Evolutionary conservation across 2,888 invertebrate species (phyloP).

Genomic region (Orthosia gracilis): DNA sequence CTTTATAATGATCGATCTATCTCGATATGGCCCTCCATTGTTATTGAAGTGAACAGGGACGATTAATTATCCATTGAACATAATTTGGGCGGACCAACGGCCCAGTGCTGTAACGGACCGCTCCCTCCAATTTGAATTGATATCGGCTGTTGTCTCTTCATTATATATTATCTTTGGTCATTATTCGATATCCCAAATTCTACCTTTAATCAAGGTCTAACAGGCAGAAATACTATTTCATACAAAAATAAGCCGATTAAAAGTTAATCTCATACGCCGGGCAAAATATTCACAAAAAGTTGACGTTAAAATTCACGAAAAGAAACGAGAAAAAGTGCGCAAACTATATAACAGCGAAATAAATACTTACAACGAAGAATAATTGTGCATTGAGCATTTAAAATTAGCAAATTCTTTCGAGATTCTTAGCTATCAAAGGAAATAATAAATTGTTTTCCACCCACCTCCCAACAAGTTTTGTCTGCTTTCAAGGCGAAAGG

Average conservation of each 20-base stretch:
- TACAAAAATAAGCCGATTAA: background rate
- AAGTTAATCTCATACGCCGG: background rate
- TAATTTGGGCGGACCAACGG: constrained; percentile 88
- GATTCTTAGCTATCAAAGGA: constrained; percentile 79
- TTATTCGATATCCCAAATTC: constrained; percentile 43
- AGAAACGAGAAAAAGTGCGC: constrained; percentile 20
- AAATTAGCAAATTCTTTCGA: constrained; percentile 78
- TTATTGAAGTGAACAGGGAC: constrained; percentile 86
- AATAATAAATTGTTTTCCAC: constrained; percentile 84
- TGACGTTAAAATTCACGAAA: constrained; percentile 29
- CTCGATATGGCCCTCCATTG: constrained; percentile 82
- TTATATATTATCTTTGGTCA: constrained; percentile 54
- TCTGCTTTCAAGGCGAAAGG: constrained; percentile 83
- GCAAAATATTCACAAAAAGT: background rate
- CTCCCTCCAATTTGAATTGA: constrained; percentile 78
- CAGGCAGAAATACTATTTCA: background rate
- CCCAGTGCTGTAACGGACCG: constrained; percentile 80
- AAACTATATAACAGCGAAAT: constrained; percentile 48
- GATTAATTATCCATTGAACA: constrained; percentile 91
- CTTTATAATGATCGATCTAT: constrained; percentile 80
- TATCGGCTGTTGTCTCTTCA: constrained; percentile 75
- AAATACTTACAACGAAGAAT: constrained; percentile 58
- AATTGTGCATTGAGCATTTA: constrained; percentile 65
- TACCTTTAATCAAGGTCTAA: constrained; percentile 5
- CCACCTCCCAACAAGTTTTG: constrained; percentile 80